A percentile compares a stretch with the other conserved stretches of the same genome.
These are phyloP conservation scores for Harpagifer antarcticus DNA, from an alignment of 2,797 vertebrate species.

Conservation along the genomic window DNA sequence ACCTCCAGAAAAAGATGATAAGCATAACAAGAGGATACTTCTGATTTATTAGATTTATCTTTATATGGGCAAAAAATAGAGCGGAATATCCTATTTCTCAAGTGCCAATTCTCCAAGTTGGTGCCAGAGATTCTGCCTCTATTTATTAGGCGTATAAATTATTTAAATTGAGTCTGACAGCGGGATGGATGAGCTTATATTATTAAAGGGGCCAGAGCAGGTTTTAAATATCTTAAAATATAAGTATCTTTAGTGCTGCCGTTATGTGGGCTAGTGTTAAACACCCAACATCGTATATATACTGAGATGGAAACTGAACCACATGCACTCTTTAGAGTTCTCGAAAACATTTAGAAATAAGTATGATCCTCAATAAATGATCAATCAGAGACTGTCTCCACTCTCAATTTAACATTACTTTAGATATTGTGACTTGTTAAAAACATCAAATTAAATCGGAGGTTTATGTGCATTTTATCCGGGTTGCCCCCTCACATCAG, in stretches of 20 bases:
- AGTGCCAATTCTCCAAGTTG: slow-evolving; percentile 61
- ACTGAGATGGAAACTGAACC: slow-evolving; percentile 4
- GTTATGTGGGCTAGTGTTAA: slow-evolving; percentile 46
- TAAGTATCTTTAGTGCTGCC: slow-evolving; percentile 37
- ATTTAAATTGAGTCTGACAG: slow-evolving; percentile 76
- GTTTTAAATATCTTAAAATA: slow-evolving; percentile 61
- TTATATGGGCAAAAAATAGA: slow-evolving; percentile 42
- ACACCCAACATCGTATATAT: slow-evolving; percentile 22
- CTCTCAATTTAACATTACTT: background rate
- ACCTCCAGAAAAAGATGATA: slow-evolving; percentile 55
- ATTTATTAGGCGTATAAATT: slow-evolving; percentile 74
- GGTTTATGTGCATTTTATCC: slow-evolving; percentile 51
- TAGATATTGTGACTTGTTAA: slow-evolving; percentile 22
- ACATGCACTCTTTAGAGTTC: slow-evolving; percentile 2
- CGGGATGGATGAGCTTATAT: slow-evolving; percentile 70
- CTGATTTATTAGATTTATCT: slow-evolving; percentile 67
- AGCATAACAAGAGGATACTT: slow-evolving; percentile 61
- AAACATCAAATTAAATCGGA: slow-evolving; percentile 36
- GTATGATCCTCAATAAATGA: slow-evolving; percentile 27
- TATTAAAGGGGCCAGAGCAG: slow-evolving; percentile 64
- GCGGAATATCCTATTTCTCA: slow-evolving; percentile 64
- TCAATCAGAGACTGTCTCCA: slow-evolving; percentile 7
- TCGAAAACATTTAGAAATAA: slow-evolving; percentile 25
- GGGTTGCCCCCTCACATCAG: slow-evolving; percentile 55
- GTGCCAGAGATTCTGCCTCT: slow-evolving; percentile 62